Base-by-base conservation (phyloP, 2,888 invertebrate genomes). In the Argyresthia albistria region DNA sequence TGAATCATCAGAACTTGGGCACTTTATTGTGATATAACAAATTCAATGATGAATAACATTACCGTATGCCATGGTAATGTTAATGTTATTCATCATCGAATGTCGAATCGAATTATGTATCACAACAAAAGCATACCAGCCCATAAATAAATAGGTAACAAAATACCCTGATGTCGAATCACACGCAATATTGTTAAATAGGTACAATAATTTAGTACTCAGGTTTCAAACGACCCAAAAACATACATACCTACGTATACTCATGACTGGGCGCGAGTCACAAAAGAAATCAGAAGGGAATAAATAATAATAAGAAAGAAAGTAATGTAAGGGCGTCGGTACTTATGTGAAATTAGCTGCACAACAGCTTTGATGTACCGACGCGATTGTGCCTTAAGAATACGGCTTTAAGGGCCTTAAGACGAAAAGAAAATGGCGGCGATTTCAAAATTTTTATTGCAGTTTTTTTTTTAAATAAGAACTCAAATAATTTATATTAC, bases 261-360 rank as follows among this genome's bases (percentile, higher is more conserved):
- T 25, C 6, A 25, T 6, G 25, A 25, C 25, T 25, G 25, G 25
- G 25, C 6, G 25, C 25, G 25, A 25, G 3, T 77, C 66, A 77
- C 76, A 81, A 84, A 80, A 76, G 75, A 78, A 75, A 76, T 72
- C 67, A 25, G 35, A 70, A 73, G 74, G 72, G 73, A 72, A 77
- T 80, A 80, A 83, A 83, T 82, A 83, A 84, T 75, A 67, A 67
- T 67, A 67, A 66, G 66, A 65, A 15, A 71, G 67, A 16, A 37
- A 15, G 37, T 6, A 69, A 74, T 70, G 72, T 78, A 81, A 83
- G 82, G 80, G 79, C 77, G 76, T 77, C 68, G 73, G 81, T 80
- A 77, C 83, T 83, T 84, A 80, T 78, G 76, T 80, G 76, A 84
- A 84, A 87, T 87, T 87, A 84, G 84, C 83, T 76, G 67, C 70